Percentiles rank a stretch among this genome's conserved stretches.
These are phyloP conservation scores for Coreoperca whiteheadi DNA, from an alignment of 2,113 vertebrate genomes.

Conservation along the genomic window DNA sequence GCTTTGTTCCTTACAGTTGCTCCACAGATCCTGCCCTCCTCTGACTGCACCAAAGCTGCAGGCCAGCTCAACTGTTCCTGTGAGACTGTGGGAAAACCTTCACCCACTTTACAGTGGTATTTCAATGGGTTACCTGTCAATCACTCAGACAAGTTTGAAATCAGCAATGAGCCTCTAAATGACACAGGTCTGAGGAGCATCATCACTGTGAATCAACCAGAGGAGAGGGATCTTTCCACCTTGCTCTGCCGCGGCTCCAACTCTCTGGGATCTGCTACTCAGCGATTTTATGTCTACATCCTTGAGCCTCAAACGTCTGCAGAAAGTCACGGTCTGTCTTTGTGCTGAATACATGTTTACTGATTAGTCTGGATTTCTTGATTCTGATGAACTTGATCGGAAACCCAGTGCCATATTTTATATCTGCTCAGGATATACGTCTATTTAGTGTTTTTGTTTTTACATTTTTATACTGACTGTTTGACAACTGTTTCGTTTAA, in stretches of 20 bases:
- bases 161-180: conserved; percentile 7
- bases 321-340: not conserved
- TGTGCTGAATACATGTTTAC: no score
- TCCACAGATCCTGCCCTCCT: conserved; percentile 45
- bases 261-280: conserved; percentile 49
- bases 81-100: conserved; percentile 50
- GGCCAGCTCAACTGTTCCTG: conserved; percentile 49
- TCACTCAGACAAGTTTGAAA: not conserved
- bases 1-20: conserved; percentile 4
- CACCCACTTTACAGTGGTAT: conserved; percentile 41
- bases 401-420: no score
- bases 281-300: not conserved
- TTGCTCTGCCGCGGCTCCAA: conserved; percentile 48
- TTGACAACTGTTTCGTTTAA: no score
- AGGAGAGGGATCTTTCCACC: not conserved
- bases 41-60: conserved; percentile 18
- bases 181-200: conserved; percentile 25
- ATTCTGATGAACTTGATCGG: no score
- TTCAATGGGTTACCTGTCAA: conserved; percentile 27
- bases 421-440: no score
- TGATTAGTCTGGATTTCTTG: no score
- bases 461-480: no score
- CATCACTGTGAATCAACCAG: conserved; percentile 20
- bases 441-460: no score
- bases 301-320: not conserved